Percentiles rank a stretch among this genome's conserved stretches.
phyloP scores from a whole-genome alignment of 1,140 invertebrate species.

The Eriosoma lanigerum region DNA sequence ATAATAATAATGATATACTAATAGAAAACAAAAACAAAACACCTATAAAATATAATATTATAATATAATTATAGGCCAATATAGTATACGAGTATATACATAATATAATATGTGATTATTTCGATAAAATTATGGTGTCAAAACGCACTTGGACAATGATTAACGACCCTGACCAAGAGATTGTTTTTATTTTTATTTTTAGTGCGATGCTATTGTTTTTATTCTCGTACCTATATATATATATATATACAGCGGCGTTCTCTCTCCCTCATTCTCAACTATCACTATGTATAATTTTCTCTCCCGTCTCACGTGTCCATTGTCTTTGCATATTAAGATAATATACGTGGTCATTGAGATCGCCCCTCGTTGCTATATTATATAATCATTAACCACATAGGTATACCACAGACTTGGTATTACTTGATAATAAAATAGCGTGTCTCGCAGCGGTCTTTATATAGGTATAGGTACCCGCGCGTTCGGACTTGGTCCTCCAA shows the following conservation, averaged over 20 bases:
- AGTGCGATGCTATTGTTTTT: slow-evolving; percentile 30
- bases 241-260: not conserved
- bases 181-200: slow-evolving; percentile 21
- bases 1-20: not conserved
- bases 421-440: slow-evolving; percentile 19
- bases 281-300: not conserved
- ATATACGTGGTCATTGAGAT: slow-evolving; percentile 37
- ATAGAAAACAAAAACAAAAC: not conserved
- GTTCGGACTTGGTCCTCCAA: slow-evolving; percentile 24
- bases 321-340: not conserved
- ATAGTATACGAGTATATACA: not conserved
- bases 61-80: slow-evolving; percentile 1
- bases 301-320: not conserved
- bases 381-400: too few species aligned
- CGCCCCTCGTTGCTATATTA: not conserved
- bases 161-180: slow-evolving; percentile 48
- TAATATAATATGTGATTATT: not conserved
- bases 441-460: not conserved
- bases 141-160: slow-evolving; percentile 49
- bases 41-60: not conserved
- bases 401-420: too few species aligned
- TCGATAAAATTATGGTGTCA: slow-evolving; percentile 47
- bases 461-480: not conserved
- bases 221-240: not conserved
- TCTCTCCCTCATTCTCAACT: too few species aligned